Percentiles rank a stretch among this genome's conserved stretches.
Evolutionary conservation across 2,888 invertebrate genomes (phyloP).

Genomic region (Maniola hyperantus): DNA sequence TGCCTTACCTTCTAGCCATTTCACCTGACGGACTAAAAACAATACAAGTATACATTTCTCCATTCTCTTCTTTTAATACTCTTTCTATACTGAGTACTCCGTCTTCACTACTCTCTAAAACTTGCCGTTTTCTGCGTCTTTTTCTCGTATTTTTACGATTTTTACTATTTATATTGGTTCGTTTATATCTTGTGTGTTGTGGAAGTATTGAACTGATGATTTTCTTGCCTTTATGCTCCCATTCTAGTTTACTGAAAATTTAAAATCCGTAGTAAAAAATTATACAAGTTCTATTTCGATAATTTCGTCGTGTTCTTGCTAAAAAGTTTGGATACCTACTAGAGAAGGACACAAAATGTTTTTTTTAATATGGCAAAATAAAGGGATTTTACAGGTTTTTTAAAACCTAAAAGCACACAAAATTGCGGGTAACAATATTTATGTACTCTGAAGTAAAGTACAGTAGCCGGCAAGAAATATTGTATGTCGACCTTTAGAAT

Average conservation of each 20-base stretch:
- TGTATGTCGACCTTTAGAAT: too few relatives aligned
- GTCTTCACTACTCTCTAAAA: slow-evolving; percentile 68
- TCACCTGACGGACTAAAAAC: slow-evolving; percentile 89
- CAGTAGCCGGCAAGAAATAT: too few relatives aligned
- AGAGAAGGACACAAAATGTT: too few relatives aligned
- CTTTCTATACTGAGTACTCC: slow-evolving; percentile 84
- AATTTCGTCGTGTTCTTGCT: too few relatives aligned
- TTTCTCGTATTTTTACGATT: slow-evolving; percentile 45
- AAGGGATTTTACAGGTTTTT: too few relatives aligned
- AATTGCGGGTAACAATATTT: too few relatives aligned
- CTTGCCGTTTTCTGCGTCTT: slow-evolving; percentile 63
- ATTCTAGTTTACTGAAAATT: slow-evolving; percentile 66
- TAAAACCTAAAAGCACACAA: too few relatives aligned
- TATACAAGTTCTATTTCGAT: too few relatives aligned
- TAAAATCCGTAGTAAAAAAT: neutral
- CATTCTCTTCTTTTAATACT: slow-evolving; percentile 85
- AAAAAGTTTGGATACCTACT: too few relatives aligned
- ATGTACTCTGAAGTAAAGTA: too few relatives aligned
- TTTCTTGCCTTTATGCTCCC: slow-evolving; percentile 75
- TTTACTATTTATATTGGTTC: slow-evolving; percentile 48
- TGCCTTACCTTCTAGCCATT: slow-evolving; percentile 85
- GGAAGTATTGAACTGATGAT: slow-evolving; percentile 60
- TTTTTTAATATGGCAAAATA: too few relatives aligned
- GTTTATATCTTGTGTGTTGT: slow-evolving; percentile 66
- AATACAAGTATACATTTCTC: slow-evolving; percentile 91